These are phyloP conservation scores for Dorcus parallelipipedus DNA, from an alignment of 2,888 invertebrate species.

Conservation along the genomic window DNA sequence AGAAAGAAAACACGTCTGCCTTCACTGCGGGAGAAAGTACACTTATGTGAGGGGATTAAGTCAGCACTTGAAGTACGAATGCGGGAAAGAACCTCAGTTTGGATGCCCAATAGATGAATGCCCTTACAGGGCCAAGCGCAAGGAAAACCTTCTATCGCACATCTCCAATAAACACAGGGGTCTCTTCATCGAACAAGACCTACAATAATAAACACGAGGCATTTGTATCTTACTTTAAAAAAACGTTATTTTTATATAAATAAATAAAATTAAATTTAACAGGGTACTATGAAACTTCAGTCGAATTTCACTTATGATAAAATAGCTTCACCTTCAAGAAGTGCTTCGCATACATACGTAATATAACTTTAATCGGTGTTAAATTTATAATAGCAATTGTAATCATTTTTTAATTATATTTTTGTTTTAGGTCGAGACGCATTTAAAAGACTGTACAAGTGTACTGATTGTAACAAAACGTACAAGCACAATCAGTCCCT, in stretches of 20 bases:
- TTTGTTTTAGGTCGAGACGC: background rate
- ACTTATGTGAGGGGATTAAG: conserved; percentile 2
- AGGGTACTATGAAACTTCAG: no score
- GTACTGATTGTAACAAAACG: conserved; percentile 11
- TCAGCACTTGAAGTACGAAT: conserved; percentile 24
- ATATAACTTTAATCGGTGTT: no score
- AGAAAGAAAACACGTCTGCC: conserved; percentile 7
- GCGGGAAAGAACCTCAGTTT: conserved; percentile 25
- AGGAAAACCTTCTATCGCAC: conserved; percentile 8
- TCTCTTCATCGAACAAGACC: no score
- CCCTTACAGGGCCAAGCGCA: conserved; percentile 35
- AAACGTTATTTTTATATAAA: no score
- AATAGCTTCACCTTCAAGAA: no score
- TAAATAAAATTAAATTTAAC: no score
- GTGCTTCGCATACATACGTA: no score
- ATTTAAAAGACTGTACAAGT: background rate
- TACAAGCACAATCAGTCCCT: conserved; percentile 17
- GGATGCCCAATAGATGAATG: conserved; percentile 28
- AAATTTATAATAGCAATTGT: no score
- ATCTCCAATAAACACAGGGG: conserved; percentile 7
- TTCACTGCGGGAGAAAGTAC: conserved; percentile 14
- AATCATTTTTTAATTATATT: background rate
- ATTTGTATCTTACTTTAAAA: no score
- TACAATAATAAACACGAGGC: no score
- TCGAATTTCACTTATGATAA: no score